Evolutionary conservation across 1,140 invertebrate genomes (phyloP).

Genomic region (Gerris buenoi): DNA sequence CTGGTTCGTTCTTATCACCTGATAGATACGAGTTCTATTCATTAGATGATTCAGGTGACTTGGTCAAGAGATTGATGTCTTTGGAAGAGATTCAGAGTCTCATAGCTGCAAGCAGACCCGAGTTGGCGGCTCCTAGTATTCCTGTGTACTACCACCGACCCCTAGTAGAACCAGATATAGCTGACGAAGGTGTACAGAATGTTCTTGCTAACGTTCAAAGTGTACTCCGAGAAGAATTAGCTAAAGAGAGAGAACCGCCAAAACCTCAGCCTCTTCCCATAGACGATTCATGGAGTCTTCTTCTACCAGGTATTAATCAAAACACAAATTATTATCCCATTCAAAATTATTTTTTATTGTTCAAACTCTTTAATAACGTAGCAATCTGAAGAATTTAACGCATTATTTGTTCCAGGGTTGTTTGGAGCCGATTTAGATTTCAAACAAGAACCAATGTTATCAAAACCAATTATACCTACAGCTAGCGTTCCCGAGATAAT

Average conservation of each 20-base stretch:
- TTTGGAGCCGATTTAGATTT: slow-evolving; percentile 6
- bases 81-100: slow-evolving; percentile 66
- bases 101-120: slow-evolving; percentile 57
- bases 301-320: slow-evolving; percentile 40
- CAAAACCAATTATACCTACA: background rate
- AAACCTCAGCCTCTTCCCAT: slow-evolving; percentile 33
- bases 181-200: slow-evolving; percentile 51
- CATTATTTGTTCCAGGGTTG: slow-evolving; percentile 7
- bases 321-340: background rate
- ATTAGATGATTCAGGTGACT: slow-evolving; percentile 60
- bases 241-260: slow-evolving; percentile 42
- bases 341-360: background rate
- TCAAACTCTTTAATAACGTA: too few relatives aligned
- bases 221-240: slow-evolving; percentile 60
- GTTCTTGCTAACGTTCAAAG: slow-evolving; percentile 66
- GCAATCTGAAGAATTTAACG: too few relatives aligned
- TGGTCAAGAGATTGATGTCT: slow-evolving; percentile 66
- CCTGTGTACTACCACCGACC: slow-evolving; percentile 22
- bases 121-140: slow-evolving; percentile 27
- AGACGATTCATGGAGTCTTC: slow-evolving; percentile 62
- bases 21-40: slow-evolving; percentile 71
- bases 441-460: background rate
- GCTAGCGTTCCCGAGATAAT: background rate
- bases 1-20: slow-evolving; percentile 53
- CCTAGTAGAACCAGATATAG: slow-evolving; percentile 19